Evolutionary conservation across 2,888 invertebrate species (phyloP).

Genomic region (Charanyca ferruginea): DNA sequence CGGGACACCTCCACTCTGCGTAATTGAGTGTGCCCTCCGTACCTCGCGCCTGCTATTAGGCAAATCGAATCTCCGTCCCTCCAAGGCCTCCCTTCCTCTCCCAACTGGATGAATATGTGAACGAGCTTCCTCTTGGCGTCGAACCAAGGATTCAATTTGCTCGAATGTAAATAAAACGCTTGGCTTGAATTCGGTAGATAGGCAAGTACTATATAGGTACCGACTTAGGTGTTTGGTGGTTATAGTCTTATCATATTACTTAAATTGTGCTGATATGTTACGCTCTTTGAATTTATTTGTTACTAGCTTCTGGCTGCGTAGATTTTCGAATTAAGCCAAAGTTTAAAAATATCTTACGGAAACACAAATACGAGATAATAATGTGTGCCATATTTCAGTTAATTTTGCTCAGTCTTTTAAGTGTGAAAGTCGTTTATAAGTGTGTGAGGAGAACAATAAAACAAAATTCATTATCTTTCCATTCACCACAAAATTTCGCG

Average conservation of each 20-base stretch:
- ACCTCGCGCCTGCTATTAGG: slow-evolving; percentile 88
- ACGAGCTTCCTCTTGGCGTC: slow-evolving; percentile 81
- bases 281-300: slow-evolving; percentile 12
- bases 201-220: slow-evolving; percentile 28
- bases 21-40: slow-evolving; percentile 86
- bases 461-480: too few relatives aligned
- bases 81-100: slow-evolving; percentile 65
- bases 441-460: too few relatives aligned
- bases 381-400: too few relatives aligned
- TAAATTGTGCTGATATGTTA: slow-evolving; percentile 30
- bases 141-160: slow-evolving; percentile 89
- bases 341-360: too few relatives aligned
- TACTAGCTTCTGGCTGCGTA: too few relatives aligned
- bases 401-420: too few relatives aligned
- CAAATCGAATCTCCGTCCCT: slow-evolving; percentile 88
- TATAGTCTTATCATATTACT: slow-evolving; percentile 36
- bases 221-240: slow-evolving; percentile 19
- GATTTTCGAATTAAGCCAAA: too few relatives aligned
- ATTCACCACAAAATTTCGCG: too few relatives aligned
- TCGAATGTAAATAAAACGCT: slow-evolving; percentile 88
- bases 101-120: slow-evolving; percentile 76
- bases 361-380: too few relatives aligned
- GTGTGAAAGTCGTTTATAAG: too few relatives aligned
- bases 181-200: slow-evolving; percentile 56
- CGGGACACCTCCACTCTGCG: slow-evolving; percentile 89